Conservation (phyloP, 30 jellyfish, hydroid and myxozoan species). For the Aurelia aurita complex sp. Pacific region DNA sequence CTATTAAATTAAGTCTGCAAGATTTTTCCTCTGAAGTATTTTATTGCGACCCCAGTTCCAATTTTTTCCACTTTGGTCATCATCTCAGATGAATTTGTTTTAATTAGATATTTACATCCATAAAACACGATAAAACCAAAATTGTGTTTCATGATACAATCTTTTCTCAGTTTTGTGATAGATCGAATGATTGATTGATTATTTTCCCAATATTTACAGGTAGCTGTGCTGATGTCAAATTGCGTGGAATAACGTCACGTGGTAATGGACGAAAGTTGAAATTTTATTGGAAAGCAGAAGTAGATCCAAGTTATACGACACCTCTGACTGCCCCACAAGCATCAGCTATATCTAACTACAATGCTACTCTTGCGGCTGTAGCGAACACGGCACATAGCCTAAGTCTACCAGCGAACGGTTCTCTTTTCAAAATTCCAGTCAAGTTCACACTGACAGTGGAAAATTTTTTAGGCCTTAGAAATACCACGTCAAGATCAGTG, state of each 20-base stretch:
- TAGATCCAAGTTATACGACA: neutral
- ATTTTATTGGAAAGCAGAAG: constrained; percentile 8
- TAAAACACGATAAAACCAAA: too few relatives aligned
- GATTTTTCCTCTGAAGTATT: too few relatives aligned
- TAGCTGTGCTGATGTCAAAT: constrained; percentile 23
- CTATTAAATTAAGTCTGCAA: too few relatives aligned
- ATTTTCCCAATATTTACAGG: constrained; percentile 1
- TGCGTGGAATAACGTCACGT: constrained; percentile 7
- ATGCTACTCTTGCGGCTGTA: constrained; percentile 12
- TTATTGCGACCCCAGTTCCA: too few relatives aligned
- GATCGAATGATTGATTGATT: too few relatives aligned
- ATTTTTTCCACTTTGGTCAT: too few relatives aligned
- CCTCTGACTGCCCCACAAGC: constrained; percentile 12
- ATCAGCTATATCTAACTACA: constrained; percentile 21
- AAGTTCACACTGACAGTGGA: constrained; percentile 18
- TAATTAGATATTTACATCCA: too few relatives aligned
- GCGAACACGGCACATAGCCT: neutral
- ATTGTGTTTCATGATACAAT: too few relatives aligned
- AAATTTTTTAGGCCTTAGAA: constrained; percentile 30
- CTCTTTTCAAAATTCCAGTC: constrained; percentile 27
- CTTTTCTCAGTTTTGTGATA: too few relatives aligned
- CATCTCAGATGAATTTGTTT: too few relatives aligned
- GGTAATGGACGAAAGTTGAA: constrained; percentile 61
- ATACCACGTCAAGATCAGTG: constrained; percentile 1
- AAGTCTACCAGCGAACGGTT: constrained; percentile 8